phyloP scores from a whole-genome alignment of 2,113 vertebrate genomes.

The Aphyosemion australe region DNA sequence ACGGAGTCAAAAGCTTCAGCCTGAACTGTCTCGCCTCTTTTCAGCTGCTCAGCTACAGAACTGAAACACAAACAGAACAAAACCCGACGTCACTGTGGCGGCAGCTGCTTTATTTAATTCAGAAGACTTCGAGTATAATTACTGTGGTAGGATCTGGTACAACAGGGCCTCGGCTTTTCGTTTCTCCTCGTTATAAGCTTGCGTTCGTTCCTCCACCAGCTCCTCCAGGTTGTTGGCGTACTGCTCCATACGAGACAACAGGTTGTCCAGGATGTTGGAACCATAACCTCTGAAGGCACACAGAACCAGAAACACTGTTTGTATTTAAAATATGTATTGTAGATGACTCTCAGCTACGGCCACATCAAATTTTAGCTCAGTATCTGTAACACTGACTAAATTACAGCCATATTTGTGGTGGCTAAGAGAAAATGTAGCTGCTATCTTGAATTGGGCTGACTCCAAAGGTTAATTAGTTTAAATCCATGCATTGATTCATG shows the following conservation, averaged over 20 bases:
- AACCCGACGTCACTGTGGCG: neutral
- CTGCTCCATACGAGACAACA: slow-evolving; percentile 91
- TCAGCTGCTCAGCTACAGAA: slow-evolving; percentile 91
- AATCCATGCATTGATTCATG: too few species aligned
- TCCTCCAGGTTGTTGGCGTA: slow-evolving; percentile 94
- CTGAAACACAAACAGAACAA: slow-evolving; percentile 63
- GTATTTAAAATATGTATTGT: neutral
- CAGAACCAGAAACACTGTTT: neutral
- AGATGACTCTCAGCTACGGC: too few species aligned
- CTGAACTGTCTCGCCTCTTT: slow-evolving; percentile 87
- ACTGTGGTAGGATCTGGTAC: slow-evolving; percentile 92
- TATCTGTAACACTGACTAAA: too few species aligned
- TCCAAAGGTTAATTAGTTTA: too few species aligned
- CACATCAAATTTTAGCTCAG: too few species aligned
- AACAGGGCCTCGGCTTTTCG: slow-evolving; percentile 88
- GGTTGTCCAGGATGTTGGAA: slow-evolving; percentile 90
- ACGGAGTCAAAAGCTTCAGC: slow-evolving; percentile 92
- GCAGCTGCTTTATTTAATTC: neutral
- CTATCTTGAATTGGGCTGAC: too few species aligned
- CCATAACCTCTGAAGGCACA: slow-evolving; percentile 82
- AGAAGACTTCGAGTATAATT: slow-evolving; percentile 46
- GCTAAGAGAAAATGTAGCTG: too few species aligned
- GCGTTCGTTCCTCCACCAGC: slow-evolving; percentile 90
- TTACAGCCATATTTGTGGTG: too few species aligned
- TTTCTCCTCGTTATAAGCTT: slow-evolving; percentile 94